phyloP scores from a whole-genome alignment of 2,113 vertebrate genomes.

The Aspiorhynchus laticeps region DNA sequence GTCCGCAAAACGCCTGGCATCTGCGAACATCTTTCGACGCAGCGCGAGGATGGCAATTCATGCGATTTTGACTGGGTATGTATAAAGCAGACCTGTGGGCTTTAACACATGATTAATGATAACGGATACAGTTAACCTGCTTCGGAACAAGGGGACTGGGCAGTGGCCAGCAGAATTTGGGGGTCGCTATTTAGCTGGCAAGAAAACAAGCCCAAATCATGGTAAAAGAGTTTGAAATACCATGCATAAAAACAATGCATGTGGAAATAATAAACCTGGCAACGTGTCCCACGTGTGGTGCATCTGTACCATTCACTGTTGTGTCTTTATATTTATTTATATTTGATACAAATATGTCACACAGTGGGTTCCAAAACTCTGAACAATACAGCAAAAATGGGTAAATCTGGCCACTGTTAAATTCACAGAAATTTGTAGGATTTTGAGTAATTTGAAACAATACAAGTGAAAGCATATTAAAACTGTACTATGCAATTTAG shows the following conservation, averaged over 20 bases:
- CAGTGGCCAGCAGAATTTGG: neutral
- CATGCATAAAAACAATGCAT: neutral
- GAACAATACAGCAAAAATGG: neutral
- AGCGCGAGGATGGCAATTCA: constrained; percentile 92
- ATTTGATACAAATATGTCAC: neutral
- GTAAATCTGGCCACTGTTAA: too few species aligned
- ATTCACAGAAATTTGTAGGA: too few species aligned
- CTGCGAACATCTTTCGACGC: constrained; percentile 83
- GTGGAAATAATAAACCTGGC: neutral
- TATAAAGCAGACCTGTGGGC: constrained; percentile 35
- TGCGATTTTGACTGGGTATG: constrained; percentile 97
- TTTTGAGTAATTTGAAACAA: too few species aligned
- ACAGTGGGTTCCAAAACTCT: neutral
- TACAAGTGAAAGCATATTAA: too few species aligned
- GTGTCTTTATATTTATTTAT: neutral
- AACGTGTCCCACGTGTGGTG: neutral
- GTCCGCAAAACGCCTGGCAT: constrained; percentile 89
- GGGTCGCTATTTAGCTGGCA: neutral
- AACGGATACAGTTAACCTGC: neutral
- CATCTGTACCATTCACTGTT: neutral
- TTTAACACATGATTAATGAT: neutral
- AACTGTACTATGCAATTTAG: too few species aligned
- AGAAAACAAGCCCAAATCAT: neutral
- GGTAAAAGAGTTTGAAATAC: neutral
- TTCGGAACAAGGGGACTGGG: neutral